Evolutionary conservation across 2,888 invertebrate species (phyloP).

Genomic region (Tromatobia lineatoria): DNA sequence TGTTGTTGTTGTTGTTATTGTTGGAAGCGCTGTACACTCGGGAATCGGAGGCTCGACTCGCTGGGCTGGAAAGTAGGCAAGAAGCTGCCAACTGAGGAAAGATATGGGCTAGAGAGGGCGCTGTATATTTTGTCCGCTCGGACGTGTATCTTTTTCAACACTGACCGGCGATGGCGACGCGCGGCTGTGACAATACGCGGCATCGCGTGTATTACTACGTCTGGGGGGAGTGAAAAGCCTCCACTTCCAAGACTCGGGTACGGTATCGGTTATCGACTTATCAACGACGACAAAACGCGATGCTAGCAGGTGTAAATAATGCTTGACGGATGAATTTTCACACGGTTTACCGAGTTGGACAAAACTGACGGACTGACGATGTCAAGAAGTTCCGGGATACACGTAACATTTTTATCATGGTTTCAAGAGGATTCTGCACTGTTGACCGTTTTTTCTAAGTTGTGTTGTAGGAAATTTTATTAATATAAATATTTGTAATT

Average conservation of each 20-base stretch:
- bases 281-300: neutral
- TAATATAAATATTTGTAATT: too few species aligned
- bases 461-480: too few species aligned
- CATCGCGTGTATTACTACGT: neutral
- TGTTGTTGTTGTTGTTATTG: too few species aligned
- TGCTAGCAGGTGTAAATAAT: neutral
- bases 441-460: too few species aligned
- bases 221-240: neutral
- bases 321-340: neutral
- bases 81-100: conserved; percentile 27
- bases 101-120: conserved; percentile 26
- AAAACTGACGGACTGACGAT: too few species aligned
- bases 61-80: conserved; percentile 15
- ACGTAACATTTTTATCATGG: too few species aligned
- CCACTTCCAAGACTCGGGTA: neutral
- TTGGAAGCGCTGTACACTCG: too few species aligned
- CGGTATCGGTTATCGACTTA: conserved; percentile 5
- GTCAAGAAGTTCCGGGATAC: too few species aligned
- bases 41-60: conserved; percentile 10
- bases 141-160: conserved; percentile 58
- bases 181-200: conserved; percentile 34
- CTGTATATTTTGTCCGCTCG: conserved; percentile 47
- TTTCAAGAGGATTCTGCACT: too few species aligned
- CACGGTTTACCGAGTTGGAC: neutral
- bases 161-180: conserved; percentile 24